Evolutionary conservation across 2,797 vertebrate genomes (phyloP).

Genomic region (Chrosomus eos): DNA sequence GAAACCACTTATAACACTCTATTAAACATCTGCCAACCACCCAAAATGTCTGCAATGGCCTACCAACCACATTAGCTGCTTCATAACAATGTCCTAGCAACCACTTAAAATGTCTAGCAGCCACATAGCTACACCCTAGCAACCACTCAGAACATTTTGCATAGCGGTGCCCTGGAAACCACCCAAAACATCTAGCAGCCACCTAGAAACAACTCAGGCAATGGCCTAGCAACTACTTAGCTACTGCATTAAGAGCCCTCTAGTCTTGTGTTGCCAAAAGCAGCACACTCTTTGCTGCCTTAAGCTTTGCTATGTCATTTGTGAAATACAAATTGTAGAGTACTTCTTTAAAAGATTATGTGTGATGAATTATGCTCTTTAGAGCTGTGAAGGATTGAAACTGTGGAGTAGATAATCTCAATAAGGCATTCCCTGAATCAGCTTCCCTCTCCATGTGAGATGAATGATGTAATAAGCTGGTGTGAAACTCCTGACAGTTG

Average conservation of each 20-base stretch:
- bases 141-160: not conserved
- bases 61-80: not conserved
- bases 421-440: slow-evolving; percentile 32
- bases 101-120: not conserved
- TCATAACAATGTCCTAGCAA: not conserved
- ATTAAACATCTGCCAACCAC: not conserved
- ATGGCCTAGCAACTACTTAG: not conserved
- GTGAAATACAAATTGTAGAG: not conserved
- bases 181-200: not conserved
- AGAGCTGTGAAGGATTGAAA: slow-evolving; percentile 23
- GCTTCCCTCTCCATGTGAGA: slow-evolving; percentile 34
- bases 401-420: slow-evolving; percentile 38
- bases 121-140: not conserved
- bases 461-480: slow-evolving; percentile 43
- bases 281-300: not conserved
- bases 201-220: not conserved
- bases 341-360: not conserved
- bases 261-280: not conserved
- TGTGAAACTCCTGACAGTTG: slow-evolving; percentile 41
- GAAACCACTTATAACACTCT: not conserved
- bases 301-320: not conserved
- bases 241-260: not conserved
- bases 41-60: not conserved
- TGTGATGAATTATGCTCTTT: slow-evolving; percentile 34
- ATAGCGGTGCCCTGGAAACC: not conserved